Evolutionary conservation across 2,888 invertebrate genomes (phyloP).

Genomic region (Macroteleia sp.): DNA sequence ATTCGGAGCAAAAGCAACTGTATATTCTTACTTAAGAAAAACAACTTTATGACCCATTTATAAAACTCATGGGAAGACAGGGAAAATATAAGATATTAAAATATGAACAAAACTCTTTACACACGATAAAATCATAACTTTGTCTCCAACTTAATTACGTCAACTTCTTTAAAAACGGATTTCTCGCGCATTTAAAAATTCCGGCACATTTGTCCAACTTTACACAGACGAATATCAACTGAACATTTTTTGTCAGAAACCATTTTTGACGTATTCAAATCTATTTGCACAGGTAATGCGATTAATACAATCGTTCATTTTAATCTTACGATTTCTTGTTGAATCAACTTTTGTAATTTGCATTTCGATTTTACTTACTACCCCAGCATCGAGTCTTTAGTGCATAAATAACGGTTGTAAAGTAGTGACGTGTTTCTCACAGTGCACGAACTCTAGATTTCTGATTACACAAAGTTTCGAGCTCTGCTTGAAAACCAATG

Average conservation of each 20-base stretch:
- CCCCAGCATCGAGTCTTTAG: neutral
- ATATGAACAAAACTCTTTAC: constrained; percentile 13
- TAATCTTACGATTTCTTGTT: neutral
- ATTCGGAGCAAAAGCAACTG: no score
- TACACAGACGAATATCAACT: constrained; percentile 12
- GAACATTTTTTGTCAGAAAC: neutral
- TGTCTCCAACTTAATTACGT: constrained; percentile 38
- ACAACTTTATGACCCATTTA: no score
- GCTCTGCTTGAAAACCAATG: constrained; percentile 51
- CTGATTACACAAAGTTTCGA: constrained; percentile 53
- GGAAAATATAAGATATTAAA: constrained; percentile 2
- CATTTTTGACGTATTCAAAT: no score
- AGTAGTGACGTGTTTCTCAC: constrained; percentile 32
- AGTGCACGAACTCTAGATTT: constrained; percentile 37
- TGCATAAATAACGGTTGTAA: constrained; percentile 39
- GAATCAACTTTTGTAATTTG: constrained; percentile 26
- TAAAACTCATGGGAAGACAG: no score
- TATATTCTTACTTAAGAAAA: no score
- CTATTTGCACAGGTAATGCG: no score
- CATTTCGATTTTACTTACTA: constrained; percentile 35
- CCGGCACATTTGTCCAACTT: constrained; percentile 9
- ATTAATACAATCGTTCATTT: constrained; percentile 4
- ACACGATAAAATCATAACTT: constrained; percentile 44
- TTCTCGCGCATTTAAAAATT: constrained; percentile 16
- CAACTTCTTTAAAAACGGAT: constrained; percentile 17